phyloP scores from a whole-genome alignment of 2,797 vertebrate genomes.

The Tokudaia tokunoshimensis region DNA sequence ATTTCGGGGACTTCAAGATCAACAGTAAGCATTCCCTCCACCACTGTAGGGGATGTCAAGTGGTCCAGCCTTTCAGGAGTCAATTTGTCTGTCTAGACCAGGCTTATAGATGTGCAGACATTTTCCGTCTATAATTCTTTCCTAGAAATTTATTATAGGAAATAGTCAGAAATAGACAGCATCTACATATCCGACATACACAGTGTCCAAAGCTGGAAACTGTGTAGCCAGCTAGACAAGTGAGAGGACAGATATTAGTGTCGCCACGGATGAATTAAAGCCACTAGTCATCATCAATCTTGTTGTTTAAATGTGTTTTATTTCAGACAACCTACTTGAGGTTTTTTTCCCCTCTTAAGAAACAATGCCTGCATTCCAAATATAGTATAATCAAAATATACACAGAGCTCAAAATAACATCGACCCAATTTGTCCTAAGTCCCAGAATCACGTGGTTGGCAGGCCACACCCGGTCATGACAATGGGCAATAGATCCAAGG shows the following conservation, averaged over 20 bases:
- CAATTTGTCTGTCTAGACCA: background rate
- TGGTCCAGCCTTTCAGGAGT: background rate
- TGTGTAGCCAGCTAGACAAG: background rate
- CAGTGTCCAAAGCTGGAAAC: background rate
- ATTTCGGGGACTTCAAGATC: background rate
- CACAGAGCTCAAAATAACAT: background rate
- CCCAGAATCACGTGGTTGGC: background rate
- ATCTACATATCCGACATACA: background rate
- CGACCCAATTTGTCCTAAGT: background rate
- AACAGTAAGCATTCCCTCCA: background rate
- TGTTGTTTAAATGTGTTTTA: background rate
- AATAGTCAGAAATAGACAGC: background rate
- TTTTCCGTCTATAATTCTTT: slow-evolving; percentile 24
- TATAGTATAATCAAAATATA: background rate
- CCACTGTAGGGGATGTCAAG: background rate
- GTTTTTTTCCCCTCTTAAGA: background rate
- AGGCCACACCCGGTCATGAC: background rate
- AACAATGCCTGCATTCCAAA: background rate
- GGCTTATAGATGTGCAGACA: background rate
- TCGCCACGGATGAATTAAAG: background rate
- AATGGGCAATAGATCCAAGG: background rate
- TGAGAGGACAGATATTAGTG: background rate
- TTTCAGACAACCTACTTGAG: background rate
- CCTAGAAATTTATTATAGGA: slow-evolving; percentile 10
- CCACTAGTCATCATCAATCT: background rate